phyloP scores from a whole-genome alignment of 2,113 vertebrate species.

The Neogale vison region DNA sequence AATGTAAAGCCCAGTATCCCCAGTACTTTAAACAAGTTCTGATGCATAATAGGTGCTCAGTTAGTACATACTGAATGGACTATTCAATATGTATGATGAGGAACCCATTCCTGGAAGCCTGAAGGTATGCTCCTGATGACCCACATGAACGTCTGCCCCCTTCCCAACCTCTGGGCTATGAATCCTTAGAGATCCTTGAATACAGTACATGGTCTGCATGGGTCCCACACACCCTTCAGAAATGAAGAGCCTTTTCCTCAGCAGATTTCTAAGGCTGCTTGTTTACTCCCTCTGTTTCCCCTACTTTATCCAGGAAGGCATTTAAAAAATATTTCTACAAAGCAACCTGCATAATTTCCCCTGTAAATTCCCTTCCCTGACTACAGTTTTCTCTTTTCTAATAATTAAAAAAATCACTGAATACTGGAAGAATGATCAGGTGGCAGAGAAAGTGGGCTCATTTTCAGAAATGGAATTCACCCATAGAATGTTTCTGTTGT shows the following conservation, averaged over 20 bases:
- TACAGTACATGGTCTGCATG: accelerated
- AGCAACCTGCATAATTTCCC: not conserved
- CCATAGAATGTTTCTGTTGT: not conserved
- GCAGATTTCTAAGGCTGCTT: not conserved
- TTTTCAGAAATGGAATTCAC: not conserved
- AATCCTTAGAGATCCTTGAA: not conserved
- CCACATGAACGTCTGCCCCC: not conserved
- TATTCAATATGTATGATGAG: not conserved
- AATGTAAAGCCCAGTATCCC: not conserved
- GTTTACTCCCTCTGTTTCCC: not conserved
- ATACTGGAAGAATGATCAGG: not conserved
- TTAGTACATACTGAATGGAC: not conserved
- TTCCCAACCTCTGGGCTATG: not conserved
- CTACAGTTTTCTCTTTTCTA: not conserved
- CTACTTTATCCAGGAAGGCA: not conserved
- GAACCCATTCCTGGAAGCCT: not conserved
- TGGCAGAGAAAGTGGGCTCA: not conserved
- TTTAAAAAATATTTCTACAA: not conserved
- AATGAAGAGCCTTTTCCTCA: not conserved
- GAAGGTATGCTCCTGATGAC: not conserved
- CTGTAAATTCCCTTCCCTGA: not conserved
- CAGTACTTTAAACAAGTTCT: not conserved
- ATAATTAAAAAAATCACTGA: not conserved
- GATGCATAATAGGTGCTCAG: not conserved
- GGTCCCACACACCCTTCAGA: not conserved